Base-by-base conservation (phyloP, 2,888 invertebrate species). In the Urechis unicinctus region DNA sequence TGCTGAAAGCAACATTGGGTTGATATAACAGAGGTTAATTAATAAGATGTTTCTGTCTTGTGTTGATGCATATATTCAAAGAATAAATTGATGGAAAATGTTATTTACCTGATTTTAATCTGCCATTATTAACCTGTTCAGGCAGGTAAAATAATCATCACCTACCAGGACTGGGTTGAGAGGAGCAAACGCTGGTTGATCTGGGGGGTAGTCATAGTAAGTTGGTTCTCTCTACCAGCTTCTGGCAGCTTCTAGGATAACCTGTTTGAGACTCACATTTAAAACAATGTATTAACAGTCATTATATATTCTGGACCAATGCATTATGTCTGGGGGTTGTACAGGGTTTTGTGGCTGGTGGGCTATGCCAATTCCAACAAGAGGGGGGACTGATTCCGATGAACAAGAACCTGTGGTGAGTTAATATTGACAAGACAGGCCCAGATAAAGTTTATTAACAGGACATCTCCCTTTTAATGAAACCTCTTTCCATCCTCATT, bases 361-460 rank as follows among this genome's bases (percentile, higher is more conserved):
- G 87, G 1, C 80, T 91, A 1, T 87, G 86, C 71, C 74, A 81
- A 67, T 90, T 87, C 78, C 81, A 83, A 0, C 81, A 85, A 75
- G 84, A 87, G 74, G 91, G 88, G 1, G 91, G 90, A 5, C 81
- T 86, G 52, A 86, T 95, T 67, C 95, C 94, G 0, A 82, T 95
- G 43, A 94, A 94, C 74, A 95, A 95, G 81, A 90, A 90, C 75
- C 80, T 95, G 21, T 95, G 94, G 95, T 59, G 29, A 26, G 56
- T 45, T 6, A 13, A 9, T 45, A 21, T 17, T 36, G 9, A n/a
- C n/a, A n/a, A n/a, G n/a, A n/a, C n/a, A n/a, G n/a, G n/a, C n/a
- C n/a, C n/a, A n/a, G n/a, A n/a, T n/a, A n/a, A n/a, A n/a, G n/a
- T n/a, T n/a, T n/a, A n/a, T n/a, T n/a, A n/a, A n/a, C n/a, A n/a